Percentiles rank a stretch among this genome's conserved stretches.
Conservation (phyloP, 1,140 invertebrate genomes). For the Paraescarpia echinospica region DNA sequence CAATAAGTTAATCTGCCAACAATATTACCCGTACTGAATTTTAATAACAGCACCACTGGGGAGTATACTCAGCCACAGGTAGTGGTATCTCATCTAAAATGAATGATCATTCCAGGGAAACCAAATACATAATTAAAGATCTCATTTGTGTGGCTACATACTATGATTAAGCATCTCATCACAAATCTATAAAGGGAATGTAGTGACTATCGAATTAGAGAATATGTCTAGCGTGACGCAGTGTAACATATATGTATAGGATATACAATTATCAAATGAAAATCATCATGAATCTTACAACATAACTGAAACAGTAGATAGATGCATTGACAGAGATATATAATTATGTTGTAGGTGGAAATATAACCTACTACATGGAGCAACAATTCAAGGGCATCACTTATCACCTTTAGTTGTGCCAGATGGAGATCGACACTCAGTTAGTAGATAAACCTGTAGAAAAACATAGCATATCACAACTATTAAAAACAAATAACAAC, state of each 20-base stretch:
- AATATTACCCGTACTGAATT: too few species aligned
- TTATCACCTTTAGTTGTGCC: too few species aligned
- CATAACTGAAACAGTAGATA: not conserved
- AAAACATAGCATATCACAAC: too few species aligned
- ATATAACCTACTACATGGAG: too few species aligned
- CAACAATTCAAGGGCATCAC: too few species aligned
- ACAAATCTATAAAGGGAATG: not conserved
- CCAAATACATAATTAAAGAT: not conserved
- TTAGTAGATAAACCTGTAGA: too few species aligned
- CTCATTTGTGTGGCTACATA: not conserved
- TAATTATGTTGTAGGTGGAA: too few species aligned
- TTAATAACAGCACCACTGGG: not conserved
- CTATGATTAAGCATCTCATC: not conserved
- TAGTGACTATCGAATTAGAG: not conserved
- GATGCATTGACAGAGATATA: too few species aligned
- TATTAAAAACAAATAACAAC: too few species aligned
- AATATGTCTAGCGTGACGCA: not conserved
- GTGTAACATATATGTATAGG: not conserved
- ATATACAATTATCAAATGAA: not conserved
- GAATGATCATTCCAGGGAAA: not conserved
- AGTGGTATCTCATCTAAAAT: not conserved
- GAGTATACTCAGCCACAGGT: not conserved
- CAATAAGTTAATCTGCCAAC: not conserved
- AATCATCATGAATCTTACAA: not conserved
- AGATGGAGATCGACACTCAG: too few species aligned